These are phyloP conservation scores for Diploptera punctata DNA, from an alignment of 2,888 invertebrate genomes.

Conservation along the genomic window DNA sequence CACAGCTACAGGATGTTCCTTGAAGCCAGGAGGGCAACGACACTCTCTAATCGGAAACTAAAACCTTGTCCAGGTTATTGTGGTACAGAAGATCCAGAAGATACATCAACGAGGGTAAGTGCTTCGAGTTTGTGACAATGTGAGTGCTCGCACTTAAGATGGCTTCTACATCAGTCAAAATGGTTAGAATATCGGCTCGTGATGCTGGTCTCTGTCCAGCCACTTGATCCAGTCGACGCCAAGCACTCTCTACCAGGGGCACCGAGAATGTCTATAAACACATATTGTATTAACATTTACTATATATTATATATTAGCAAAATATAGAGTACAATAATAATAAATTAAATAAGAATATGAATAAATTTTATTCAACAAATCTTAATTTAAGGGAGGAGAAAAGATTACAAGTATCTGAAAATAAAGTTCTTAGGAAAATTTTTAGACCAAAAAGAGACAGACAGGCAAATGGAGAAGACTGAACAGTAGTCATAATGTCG, in stretches of 20 bases:
- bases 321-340: too few relatives aligned
- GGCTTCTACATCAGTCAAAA: slow-evolving; percentile 81
- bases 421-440: too few relatives aligned
- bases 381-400: too few relatives aligned
- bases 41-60: slow-evolving; percentile 88
- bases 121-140: slow-evolving; percentile 67
- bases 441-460: too few relatives aligned
- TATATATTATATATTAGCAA: too few relatives aligned
- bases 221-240: slow-evolving; percentile 65
- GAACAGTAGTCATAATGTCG: too few relatives aligned
- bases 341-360: too few relatives aligned
- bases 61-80: slow-evolving; percentile 65
- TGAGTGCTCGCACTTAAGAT: slow-evolving; percentile 85
- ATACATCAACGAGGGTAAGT: slow-evolving; percentile 81
- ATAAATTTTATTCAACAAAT: too few relatives aligned
- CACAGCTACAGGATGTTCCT: slow-evolving; percentile 85
- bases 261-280: slow-evolving; percentile 65
- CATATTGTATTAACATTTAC: too few relatives aligned
- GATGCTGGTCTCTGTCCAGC: slow-evolving; percentile 66
- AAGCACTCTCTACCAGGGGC: slow-evolving; percentile 67
- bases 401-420: too few relatives aligned
- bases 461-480: too few relatives aligned
- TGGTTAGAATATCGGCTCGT: slow-evolving; percentile 83
- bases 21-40: slow-evolving; percentile 78
- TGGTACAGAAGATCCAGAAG: slow-evolving; percentile 81